Percentiles rank a stretch among this genome's conserved stretches.
Conservation (phyloP, 2,797 vertebrate species). For the Rhincodon typus region DNA sequence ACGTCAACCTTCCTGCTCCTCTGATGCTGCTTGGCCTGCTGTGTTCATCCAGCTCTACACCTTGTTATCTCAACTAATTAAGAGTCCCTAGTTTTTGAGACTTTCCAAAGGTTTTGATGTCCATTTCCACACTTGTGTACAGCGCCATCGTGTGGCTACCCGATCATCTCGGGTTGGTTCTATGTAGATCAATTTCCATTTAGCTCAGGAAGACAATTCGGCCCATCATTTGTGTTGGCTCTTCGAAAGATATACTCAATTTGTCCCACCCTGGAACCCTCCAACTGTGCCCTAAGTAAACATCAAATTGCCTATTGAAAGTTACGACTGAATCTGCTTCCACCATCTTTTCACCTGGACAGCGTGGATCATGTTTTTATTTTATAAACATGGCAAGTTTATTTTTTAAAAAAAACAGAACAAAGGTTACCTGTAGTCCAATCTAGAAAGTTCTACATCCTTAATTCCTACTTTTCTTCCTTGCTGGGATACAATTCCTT, state of each 20-base stretch:
- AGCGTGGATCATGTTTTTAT: not conserved
- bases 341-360: not conserved
- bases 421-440: not conserved
- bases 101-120: not conserved
- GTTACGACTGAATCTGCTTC: not conserved
- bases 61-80: not conserved
- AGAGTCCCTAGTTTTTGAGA: not conserved
- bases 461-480: not conserved
- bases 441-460: not conserved
- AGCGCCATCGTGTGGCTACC: not conserved
- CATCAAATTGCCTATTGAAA: not conserved
- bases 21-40: no score
- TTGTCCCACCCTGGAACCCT: not conserved
- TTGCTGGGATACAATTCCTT: not conserved
- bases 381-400: not conserved
- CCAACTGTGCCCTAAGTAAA: not conserved
- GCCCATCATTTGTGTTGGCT: not conserved
- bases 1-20: no score
- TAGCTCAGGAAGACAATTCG: not conserved
- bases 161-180: not conserved
- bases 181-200: no score
- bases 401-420: not conserved
- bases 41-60: no score
- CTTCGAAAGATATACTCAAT: not conserved
- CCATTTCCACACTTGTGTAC: no score